Evolutionary conservation across 2,888 invertebrate genomes (phyloP), one percentile per base, ranked within the genome.

Genomic region (Nomada hirtipes): DNA sequence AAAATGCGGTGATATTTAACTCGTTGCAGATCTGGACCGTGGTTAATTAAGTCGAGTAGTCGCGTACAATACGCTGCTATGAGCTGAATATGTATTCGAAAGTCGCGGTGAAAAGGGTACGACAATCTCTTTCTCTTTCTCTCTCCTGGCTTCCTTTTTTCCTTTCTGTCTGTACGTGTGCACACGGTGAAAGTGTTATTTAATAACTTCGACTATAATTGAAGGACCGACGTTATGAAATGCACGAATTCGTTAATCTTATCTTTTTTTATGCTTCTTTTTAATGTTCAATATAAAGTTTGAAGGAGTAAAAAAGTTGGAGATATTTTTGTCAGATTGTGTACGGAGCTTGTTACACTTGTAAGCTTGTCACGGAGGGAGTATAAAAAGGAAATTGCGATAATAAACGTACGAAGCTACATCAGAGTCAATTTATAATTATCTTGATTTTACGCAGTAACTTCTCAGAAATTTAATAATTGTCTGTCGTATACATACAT

Each of bases 31-130:
- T 18, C 1, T 18, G 60, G 61, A 47, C 44, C 70, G 60, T 65
- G 70, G 71, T 79, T 76, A 79, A 76, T 79, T 79, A 76, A 76
- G 71, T 67, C 63, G 74, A 44, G 61, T 67, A 59, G 60, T 73
- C 73, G 60, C 23, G 60, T 55, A 79, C 71, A 61, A 79, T 67
- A 76, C 50, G 55, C 26, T 23, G 57, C 57, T 11, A 23, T 20
- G 57, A 13, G 67, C 47, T 18, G 57, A 57, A 57, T 42, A 23
- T 29, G 67, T 29, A 50, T 26, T 69, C 20, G 55, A 68, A 68
- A 57, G 68, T 50, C 50, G 47, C 26, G 53, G 29, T 18, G 47
- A 65, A 67, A 60, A 36, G 44, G 29, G 55, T 13, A 23, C 53
- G 47, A 65, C 73, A 36, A 53, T 61, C 52, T 15, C 4, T 29